A percentile compares a stretch with the other conserved stretches of the same genome.
Conservation (phyloP, 1,140 invertebrate species). For the Cyphomyrmex costatus region DNA sequence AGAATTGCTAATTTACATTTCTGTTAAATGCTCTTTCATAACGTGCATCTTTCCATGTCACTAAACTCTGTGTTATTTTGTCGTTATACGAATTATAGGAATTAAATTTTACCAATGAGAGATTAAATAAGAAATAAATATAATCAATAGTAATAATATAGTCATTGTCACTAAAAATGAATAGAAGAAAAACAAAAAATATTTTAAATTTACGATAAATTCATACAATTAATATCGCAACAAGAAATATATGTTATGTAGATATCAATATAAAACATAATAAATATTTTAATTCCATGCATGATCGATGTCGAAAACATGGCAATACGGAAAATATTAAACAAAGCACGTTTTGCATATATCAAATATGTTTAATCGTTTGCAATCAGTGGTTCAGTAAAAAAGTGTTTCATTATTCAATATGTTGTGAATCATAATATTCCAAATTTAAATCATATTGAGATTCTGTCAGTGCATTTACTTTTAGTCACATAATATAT, state of each 20-base stretch:
- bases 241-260: not conserved
- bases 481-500: not conserved
- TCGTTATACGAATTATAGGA: not conserved
- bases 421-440: not conserved
- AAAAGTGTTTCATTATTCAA: conserved; percentile 9
- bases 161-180: not conserved
- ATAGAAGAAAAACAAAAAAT: not conserved
- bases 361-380: not conserved
- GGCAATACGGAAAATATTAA: not conserved
- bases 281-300: not conserved
- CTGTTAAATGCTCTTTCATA: not conserved
- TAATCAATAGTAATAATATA: not conserved
- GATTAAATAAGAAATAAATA: not conserved
- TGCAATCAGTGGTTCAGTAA: not conserved
- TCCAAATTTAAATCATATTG: not conserved
- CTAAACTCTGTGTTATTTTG: not conserved
- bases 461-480: not conserved
- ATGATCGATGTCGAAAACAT: not conserved
- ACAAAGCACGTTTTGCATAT: not conserved
- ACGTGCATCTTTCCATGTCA: not conserved
- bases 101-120: not conserved
- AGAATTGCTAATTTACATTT: not conserved
- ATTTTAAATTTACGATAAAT: not conserved
- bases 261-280: not conserved
- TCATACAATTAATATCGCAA: not conserved